Evolutionary conservation across 2,797 vertebrate species (phyloP).

Genomic region (Artibeus jamaicensis): DNA sequence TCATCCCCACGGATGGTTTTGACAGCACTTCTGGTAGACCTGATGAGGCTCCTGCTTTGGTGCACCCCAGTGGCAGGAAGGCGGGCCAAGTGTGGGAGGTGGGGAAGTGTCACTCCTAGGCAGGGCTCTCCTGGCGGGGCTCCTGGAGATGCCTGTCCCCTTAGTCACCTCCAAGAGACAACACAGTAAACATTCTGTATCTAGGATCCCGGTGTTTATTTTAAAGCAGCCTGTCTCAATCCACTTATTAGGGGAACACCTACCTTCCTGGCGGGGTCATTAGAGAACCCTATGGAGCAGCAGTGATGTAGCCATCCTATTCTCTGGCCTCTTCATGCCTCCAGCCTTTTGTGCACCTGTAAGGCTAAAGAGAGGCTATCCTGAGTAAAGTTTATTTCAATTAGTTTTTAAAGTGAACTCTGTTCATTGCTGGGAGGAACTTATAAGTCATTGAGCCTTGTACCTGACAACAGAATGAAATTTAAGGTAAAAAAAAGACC

Average conservation of each 20-base stretch:
- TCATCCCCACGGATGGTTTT: fast-evolving
- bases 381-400: background rate
- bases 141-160: constrained; percentile 23
- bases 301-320: fast-evolving
- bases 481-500: background rate
- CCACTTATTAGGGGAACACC: background rate
- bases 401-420: background rate
- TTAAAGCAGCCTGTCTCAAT: constrained; percentile 35
- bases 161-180: constrained; percentile 48
- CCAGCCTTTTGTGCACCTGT: background rate
- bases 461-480: background rate
- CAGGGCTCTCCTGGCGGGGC: background rate
- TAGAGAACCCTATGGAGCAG: background rate
- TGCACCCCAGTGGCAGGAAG: background rate
- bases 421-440: background rate
- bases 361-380: background rate
- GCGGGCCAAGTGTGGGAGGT: background rate
- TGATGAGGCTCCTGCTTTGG: fast-evolving
- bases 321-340: background rate
- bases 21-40: too few relatives aligned
- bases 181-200: constrained; percentile 46
- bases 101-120: background rate
- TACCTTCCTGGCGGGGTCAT: background rate
- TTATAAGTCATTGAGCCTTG: background rate
- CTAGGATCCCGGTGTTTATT: background rate